Evolutionary conservation across 64 coral and sea anemone species (phyloP).

Genomic region (Montipora cactus): DNA sequence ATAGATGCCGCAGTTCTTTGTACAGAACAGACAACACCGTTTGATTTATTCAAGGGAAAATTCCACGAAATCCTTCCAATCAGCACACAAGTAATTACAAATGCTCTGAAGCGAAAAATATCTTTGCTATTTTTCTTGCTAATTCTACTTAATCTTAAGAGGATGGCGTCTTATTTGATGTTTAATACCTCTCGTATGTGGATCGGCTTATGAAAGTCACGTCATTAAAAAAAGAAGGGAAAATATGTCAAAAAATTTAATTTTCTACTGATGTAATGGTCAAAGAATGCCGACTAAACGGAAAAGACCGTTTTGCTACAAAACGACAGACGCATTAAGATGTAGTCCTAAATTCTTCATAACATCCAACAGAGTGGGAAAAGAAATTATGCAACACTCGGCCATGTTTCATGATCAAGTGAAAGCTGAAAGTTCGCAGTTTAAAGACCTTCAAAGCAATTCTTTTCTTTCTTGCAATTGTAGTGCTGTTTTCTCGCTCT

Average conservation of each 20-base stretch:
- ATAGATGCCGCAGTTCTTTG: background rate
- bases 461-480: background rate
- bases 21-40: background rate
- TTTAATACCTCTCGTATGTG: constrained; percentile 21
- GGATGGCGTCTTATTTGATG: constrained; percentile 11
- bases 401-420: too few species aligned
- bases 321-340: too few species aligned
- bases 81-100: background rate
- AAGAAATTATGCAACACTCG: too few species aligned
- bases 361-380: too few species aligned
- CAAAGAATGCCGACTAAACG: too few species aligned
- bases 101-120: background rate
- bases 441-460: background rate
- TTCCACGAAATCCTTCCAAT: background rate
- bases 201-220: background rate
- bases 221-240: constrained; percentile 5
- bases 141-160: constrained; percentile 35
- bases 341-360: too few species aligned
- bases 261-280: too few species aligned
- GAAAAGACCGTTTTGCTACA: too few species aligned
- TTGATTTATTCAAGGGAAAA: background rate
- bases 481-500: too few species aligned
- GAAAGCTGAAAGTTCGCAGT: too few species aligned
- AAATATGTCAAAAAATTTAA: background rate
- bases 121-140: background rate